Percentiles rank a stretch among this genome's conserved stretches.
Conservation (phyloP, 2,888 invertebrate genomes). For the Leucophenga maculata region DNA sequence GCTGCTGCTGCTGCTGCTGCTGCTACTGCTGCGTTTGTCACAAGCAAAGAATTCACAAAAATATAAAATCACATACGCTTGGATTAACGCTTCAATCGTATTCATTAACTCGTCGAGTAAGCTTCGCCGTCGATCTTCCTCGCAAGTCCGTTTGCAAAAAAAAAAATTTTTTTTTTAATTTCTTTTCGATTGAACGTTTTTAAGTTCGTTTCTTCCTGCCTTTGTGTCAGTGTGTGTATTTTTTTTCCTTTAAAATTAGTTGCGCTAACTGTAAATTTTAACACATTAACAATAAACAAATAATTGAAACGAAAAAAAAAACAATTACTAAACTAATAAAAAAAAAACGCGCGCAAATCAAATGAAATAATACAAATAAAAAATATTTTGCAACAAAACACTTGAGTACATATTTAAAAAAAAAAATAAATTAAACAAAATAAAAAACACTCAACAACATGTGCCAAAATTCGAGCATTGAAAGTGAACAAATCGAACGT, state of each 20-base stretch:
- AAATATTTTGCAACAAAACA: too few relatives aligned
- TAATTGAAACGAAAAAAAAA: too few relatives aligned
- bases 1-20: constrained; percentile 5
- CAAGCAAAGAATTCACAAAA: constrained; percentile 21
- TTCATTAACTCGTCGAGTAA: constrained; percentile 54
- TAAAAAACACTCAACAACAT: constrained; percentile 66
- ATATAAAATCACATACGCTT: constrained; percentile 17
- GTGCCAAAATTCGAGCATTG: constrained; percentile 68
- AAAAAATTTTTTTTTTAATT: background rate
- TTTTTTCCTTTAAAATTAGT: background rate
- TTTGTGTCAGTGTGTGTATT: background rate
- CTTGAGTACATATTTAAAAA: too few relatives aligned
- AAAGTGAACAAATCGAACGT: constrained; percentile 69
- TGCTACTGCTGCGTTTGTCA: background rate
- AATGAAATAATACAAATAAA: too few relatives aligned
- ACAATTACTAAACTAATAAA: constrained; percentile 16
- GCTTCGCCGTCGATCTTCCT: constrained; percentile 42
- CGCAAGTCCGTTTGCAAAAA: background rate
- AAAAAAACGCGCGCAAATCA: background rate
- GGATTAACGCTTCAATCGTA: constrained; percentile 52
- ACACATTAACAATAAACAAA: too few relatives aligned
- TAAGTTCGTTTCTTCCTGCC: too few relatives aligned
- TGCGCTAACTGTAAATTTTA: too few relatives aligned
- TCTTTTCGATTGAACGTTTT: background rate
- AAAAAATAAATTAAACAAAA: constrained; percentile 44